Evolutionary conservation across 2,888 invertebrate genomes (phyloP), one percentile per base, ranked within the genome.

Genomic region (Elaeidobius kamerunicus): DNA sequence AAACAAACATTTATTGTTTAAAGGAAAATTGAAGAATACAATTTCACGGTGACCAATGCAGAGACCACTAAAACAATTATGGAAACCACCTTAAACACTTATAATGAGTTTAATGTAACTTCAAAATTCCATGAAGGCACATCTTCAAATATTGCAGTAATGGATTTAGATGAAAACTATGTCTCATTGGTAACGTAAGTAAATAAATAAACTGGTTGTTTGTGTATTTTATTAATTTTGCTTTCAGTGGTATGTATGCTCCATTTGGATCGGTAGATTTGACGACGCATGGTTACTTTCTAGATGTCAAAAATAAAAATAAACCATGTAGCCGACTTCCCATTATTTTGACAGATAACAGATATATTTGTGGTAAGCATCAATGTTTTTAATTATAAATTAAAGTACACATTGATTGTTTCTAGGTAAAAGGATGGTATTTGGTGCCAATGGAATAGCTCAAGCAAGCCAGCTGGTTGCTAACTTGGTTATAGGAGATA

Each of bases 151-250:
- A 75, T 86, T 27, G 82, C 83, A 34, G 81, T 79, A 41, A 78
- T 83, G 56, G 87, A 87, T 71, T 74, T 76, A 50, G 70, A 76
- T 61, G 86, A 86, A 65, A 76, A 80, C 35, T 86, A 86, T 72
- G 79, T 83, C 35, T 82, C 85, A 7, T 73, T 84, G 48, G 78
- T 84, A 58, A 83, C 81, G 86, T 86, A 69, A 76, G 80, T 72
- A 54, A 52, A 11, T 19, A 20, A 16, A 27, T 27, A 38, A 28
- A 32, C 14, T n/a, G 27, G 27, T 18, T 34, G 18, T 2, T 20
- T 32, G 28, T 14, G n/a, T 46, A 14, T 47, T 14, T 12, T 30
- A 52, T 4, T 36, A 12, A 43, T 12, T 12, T 20, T 60, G 12
- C 48, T 65, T 67, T 51, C 51, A 82, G 82, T 23, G 82, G 83